These are phyloP conservation scores for Hycleus phaleratus DNA, from an alignment of 1,140 invertebrate species.

Conservation along the genomic window DNA sequence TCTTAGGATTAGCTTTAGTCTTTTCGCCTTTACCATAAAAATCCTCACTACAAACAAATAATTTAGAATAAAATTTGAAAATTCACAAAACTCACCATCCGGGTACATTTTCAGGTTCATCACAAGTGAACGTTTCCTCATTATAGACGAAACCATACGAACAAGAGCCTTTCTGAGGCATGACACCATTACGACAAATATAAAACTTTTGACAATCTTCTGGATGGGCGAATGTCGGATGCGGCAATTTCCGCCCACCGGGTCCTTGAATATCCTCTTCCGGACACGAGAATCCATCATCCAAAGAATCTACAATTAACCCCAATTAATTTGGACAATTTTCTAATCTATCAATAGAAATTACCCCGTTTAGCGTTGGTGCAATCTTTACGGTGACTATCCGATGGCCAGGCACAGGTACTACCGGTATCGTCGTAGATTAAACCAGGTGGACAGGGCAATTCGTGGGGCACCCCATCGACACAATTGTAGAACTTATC, in stretches of 20 bases:
- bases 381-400: slow-evolving; percentile 53
- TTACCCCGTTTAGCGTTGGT: slow-evolving; percentile 55
- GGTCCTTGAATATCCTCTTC: slow-evolving; percentile 59
- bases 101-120: slow-evolving; percentile 68
- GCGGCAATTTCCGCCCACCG: slow-evolving; percentile 61
- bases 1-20: slow-evolving; percentile 13
- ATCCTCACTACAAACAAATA: slow-evolving; percentile 58
- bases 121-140: slow-evolving; percentile 71
- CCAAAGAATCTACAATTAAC: slow-evolving; percentile 48
- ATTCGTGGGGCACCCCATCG: slow-evolving; percentile 60
- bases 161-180: slow-evolving; percentile 69
- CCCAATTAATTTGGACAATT: background rate
- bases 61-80: background rate
- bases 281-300: slow-evolving; percentile 73
- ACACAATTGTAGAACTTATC: slow-evolving; percentile 79
- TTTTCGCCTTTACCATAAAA: slow-evolving; percentile 50
- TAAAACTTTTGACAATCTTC: slow-evolving; percentile 81
- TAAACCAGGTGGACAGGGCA: slow-evolving; percentile 68
- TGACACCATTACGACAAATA: slow-evolving; percentile 71
- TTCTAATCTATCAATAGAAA: background rate
- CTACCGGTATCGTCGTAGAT: slow-evolving; percentile 68
- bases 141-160: slow-evolving; percentile 71
- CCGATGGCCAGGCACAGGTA: slow-evolving; percentile 65
- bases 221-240: slow-evolving; percentile 73
- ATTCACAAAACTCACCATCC: slow-evolving; percentile 61